phyloP scores from a whole-genome alignment of 2,113 vertebrate species.

The Polyodon spathula region DNA sequence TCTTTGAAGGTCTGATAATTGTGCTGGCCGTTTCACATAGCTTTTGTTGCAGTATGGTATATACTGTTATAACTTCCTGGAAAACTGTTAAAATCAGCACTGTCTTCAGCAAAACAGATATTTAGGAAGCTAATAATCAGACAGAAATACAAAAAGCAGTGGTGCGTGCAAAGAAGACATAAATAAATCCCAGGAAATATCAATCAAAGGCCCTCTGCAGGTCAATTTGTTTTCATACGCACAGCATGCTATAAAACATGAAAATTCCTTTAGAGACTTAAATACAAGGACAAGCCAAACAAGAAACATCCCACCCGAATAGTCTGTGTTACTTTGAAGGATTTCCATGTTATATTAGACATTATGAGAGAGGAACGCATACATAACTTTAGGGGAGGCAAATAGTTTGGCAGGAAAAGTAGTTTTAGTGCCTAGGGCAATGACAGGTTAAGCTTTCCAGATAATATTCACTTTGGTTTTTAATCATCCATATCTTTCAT shows the following conservation, averaged over 20 bases:
- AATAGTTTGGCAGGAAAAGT: conserved; percentile 60
- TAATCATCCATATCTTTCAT: too few species aligned
- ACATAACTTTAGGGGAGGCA: conserved; percentile 10
- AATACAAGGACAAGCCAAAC: conserved; percentile 52
- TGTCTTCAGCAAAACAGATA: conserved; percentile 36
- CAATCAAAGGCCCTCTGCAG: conserved; percentile 54
- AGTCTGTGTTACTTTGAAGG: conserved; percentile 40
- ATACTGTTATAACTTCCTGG: conserved; percentile 56
- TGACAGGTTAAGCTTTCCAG: too few species aligned
- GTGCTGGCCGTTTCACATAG: conserved; percentile 17
- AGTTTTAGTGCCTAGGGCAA: conserved; percentile 24
- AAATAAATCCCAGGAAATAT: conserved; percentile 66
- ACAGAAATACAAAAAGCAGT: conserved; percentile 36
- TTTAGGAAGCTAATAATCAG: conserved; percentile 45
- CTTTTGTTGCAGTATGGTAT: too few species aligned
- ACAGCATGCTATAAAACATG: conserved; percentile 57
- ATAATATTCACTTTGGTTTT: too few species aligned
- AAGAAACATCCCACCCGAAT: conserved; percentile 56
- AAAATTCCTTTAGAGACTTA: conserved; percentile 41
- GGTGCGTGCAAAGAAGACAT: conserved; percentile 62
- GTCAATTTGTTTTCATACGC: conserved; percentile 61
- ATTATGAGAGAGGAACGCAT: conserved; percentile 27
- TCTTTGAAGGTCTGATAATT: conserved; percentile 35
- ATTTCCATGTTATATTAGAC: conserved; percentile 42
- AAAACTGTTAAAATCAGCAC: conserved; percentile 43